Conservation (phyloP, 2,888 invertebrate genomes). For the Apotomis capreana region DNA sequence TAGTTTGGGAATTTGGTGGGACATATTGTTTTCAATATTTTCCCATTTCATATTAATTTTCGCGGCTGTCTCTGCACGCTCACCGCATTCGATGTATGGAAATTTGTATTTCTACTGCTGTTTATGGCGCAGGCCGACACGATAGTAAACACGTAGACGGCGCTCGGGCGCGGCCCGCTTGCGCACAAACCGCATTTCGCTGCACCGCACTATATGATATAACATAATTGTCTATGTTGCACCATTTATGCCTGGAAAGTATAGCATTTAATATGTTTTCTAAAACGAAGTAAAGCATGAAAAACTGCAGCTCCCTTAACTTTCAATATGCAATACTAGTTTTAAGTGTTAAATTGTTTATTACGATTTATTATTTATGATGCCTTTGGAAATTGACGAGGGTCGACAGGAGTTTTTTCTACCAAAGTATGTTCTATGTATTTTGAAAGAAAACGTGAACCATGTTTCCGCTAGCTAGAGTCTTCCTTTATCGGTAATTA, state of each 20-base stretch:
- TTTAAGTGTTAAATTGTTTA: conserved; percentile 83
- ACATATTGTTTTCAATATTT: conserved; percentile 10
- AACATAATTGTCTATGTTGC: conserved; percentile 29
- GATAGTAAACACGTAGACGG: not conserved
- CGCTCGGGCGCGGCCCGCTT: not conserved
- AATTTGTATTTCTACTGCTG: not conserved
- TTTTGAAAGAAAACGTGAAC: conserved; percentile 54
- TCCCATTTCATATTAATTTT: conserved; percentile 6
- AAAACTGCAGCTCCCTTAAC: conserved; percentile 59
- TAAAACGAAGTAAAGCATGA: conserved; percentile 29
- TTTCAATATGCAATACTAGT: conserved; percentile 82
- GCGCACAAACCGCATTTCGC: conserved; percentile 35
- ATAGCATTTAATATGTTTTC: conserved; percentile 41
- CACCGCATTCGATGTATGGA: conserved; percentile 4
- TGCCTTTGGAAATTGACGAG: conserved; percentile 63
- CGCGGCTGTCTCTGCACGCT: conserved; percentile 11
- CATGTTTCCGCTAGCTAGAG: conserved; percentile 61
- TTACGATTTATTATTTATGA: conserved; percentile 78
- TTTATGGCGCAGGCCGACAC: conserved; percentile 6
- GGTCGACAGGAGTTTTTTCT: conserved; percentile 67
- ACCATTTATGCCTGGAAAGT: conserved; percentile 32
- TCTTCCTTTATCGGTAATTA: conserved; percentile 64
- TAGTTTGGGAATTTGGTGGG: conserved; percentile 13
- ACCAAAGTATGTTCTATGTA: conserved; percentile 66
- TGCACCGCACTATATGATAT: conserved; percentile 30